Conservation (phyloP, 2,888 invertebrate species). For the Itoplectis maculator region DNA sequence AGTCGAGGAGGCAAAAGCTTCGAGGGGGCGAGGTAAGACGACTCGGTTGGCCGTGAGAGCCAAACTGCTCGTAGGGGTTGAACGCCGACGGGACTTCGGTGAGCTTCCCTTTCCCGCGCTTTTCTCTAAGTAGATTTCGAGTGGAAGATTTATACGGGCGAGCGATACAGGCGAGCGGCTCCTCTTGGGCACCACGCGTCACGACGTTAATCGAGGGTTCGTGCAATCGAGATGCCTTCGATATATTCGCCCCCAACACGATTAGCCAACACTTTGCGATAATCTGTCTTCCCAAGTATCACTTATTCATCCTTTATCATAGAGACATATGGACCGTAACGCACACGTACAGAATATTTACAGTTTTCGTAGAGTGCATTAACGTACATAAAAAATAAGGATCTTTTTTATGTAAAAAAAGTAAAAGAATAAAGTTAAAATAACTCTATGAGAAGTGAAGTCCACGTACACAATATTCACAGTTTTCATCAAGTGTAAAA, state of each 20-base stretch:
- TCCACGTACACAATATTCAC: no score
- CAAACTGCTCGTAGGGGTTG: constrained; percentile 50
- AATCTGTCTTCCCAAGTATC: constrained; percentile 45
- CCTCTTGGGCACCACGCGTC: constrained; percentile 51
- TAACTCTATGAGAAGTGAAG: no score
- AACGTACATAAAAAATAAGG: no score
- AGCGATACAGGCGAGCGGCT: constrained; percentile 71
- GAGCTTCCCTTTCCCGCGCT: constrained; percentile 63
- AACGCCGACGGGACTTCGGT: constrained; percentile 68
- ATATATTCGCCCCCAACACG: constrained; percentile 33
- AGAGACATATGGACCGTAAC: background rate
- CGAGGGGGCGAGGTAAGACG: constrained; percentile 68
- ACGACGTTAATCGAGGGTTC: constrained; percentile 70
- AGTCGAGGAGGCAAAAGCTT: constrained; percentile 43
- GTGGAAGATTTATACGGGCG: constrained; percentile 78
- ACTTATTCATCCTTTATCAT: constrained; percentile 13
- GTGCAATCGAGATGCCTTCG: constrained; percentile 64
- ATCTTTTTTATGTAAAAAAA: no score
- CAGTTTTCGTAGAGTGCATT: background rate
- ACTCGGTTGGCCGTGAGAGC: constrained; percentile 72
- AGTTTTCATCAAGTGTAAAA: background rate
- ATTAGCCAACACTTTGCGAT: constrained; percentile 60
- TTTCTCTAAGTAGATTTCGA: constrained; percentile 78
- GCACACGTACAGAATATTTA: background rate
- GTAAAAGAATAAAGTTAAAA: no score